Base-by-base conservation (phyloP, 2,797 vertebrate species). In the Eulemur mongoz region DNA sequence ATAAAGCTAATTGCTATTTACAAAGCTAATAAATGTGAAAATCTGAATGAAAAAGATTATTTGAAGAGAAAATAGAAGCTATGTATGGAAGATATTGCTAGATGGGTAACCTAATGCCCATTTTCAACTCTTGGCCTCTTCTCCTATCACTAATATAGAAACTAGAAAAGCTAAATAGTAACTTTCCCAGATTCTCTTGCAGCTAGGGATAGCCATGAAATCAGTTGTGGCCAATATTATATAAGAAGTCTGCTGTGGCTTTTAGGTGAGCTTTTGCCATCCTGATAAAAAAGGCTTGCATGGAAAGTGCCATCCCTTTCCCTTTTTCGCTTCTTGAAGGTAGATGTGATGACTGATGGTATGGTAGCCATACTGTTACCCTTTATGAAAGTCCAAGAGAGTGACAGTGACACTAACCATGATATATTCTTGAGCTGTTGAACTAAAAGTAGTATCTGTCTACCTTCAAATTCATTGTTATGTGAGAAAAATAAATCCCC, bases 21-120 rank as follows among this genome's bases (percentile, higher is more conserved):
- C 40, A 87, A 89, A 91, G 50, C 18, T 91, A 92, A 83, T 82
- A 88, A 75, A 88, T 79, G 59, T 69, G 23, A 90, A 93, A 85
- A 22, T 73, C 25, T 73, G 30, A 63, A 73, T 79, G 86, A 90
- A 95, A 86, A 32, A 22, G 22, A 93, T 75, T 57, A 73, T 80
- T 65, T 61, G 23, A 45, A 9, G 32, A 30, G 7, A 27, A 65
- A 43, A 67, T 73, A 90, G 57, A 79, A 79, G 82, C 54, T 45
- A 63, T 79, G 57, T 32, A 35, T 50, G 45, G 45, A 72, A 95
- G 43, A 70, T 30, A 79, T 4, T 89, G 35, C 54, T 43, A 89
- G 23, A n/a, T 63, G 13, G 45, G 13, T 70, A 72, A 54, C 32
- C 25, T 48, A 70, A 63, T 15, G 70, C n/a, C 10, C 35, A 63